Percentiles rank a stretch among this genome's conserved stretches.
Conservation (phyloP, 2,888 invertebrate species). For the Leucozona laternaria region DNA sequence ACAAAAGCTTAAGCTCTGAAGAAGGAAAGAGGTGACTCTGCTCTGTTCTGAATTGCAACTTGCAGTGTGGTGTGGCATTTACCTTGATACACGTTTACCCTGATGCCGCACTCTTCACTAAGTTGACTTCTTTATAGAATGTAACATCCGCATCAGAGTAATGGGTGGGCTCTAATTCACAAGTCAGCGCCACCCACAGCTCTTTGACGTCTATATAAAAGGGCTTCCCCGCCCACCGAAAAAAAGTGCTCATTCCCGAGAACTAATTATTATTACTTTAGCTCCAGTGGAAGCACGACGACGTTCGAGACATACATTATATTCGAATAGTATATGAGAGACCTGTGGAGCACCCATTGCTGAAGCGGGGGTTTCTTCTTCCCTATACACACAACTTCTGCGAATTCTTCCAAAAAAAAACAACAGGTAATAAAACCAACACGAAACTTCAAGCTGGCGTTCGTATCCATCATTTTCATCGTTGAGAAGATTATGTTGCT, state of each 20-base stretch:
- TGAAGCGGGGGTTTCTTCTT: not conserved
- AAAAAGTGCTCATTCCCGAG: not conserved
- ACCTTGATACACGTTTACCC: not conserved
- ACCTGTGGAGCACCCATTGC: slow-evolving; percentile 8
- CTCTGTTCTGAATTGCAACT: not conserved
- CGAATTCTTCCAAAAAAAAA: not conserved
- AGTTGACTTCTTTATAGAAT: slow-evolving; percentile 11
- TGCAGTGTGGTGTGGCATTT: slow-evolving; percentile 25
- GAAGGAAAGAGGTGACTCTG: not conserved
- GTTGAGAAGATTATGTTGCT: slow-evolving; percentile 23
- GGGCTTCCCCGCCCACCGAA: not conserved
- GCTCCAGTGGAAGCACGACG: slow-evolving; percentile 4
- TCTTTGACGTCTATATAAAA: slow-evolving; percentile 20
- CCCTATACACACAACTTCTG: no score
- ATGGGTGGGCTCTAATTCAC: not conserved
- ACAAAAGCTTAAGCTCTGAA: slow-evolving; percentile 12
- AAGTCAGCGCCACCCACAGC: slow-evolving; percentile 9
- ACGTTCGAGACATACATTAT: not conserved
- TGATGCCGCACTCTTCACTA: not conserved
- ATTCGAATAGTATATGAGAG: not conserved
- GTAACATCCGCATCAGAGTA: not conserved
- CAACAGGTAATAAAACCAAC: slow-evolving; percentile 21
- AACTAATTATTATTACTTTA: slow-evolving; percentile 31
- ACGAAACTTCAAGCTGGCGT: not conserved
- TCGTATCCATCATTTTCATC: not conserved